Conservation (phyloP, 2,888 invertebrate species). For the Stictocephala bisonia region DNA sequence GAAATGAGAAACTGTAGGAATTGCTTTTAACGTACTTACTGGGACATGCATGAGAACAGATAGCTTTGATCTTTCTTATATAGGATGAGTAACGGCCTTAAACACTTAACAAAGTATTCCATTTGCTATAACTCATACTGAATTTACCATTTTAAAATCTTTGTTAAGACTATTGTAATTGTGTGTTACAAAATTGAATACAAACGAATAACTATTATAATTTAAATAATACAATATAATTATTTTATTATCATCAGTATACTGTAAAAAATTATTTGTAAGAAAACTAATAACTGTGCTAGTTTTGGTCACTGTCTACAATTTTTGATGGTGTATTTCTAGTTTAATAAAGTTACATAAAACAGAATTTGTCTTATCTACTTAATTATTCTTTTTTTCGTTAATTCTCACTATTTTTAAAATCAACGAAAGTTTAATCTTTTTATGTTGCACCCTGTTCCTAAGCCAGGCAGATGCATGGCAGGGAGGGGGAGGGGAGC, state of each 20-base stretch:
- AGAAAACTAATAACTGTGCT: conserved; percentile 17
- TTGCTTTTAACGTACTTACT: conserved; percentile 20
- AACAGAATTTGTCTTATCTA: conserved; percentile 33
- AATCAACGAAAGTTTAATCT: too few relatives aligned
- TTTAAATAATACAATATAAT: neutral
- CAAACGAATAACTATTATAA: neutral
- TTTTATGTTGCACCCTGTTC: conserved; percentile 16
- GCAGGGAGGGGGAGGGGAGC: conserved; percentile 35
- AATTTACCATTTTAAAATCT: neutral
- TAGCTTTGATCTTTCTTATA: conserved; percentile 10
- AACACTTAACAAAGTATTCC: neutral
- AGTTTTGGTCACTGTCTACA: conserved; percentile 27
- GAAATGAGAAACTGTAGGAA: conserved; percentile 21
- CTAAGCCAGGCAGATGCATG: conserved; percentile 11
- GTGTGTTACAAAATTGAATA: neutral
- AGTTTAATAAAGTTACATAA: conserved; percentile 48
- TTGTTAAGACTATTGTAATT: neutral
- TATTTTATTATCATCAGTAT: conserved; percentile 31
- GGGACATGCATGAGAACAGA: conserved; percentile 24
- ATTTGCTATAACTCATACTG: neutral
- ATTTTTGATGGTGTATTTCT: conserved; percentile 45
- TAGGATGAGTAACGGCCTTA: conserved; percentile 1
- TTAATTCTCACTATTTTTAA: too few relatives aligned
- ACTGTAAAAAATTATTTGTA: conserved; percentile 25
- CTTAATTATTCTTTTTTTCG: conserved; percentile 24